Conservation (phyloP, 23 tunicate species). For the Halocynthia roretzi region DNA sequence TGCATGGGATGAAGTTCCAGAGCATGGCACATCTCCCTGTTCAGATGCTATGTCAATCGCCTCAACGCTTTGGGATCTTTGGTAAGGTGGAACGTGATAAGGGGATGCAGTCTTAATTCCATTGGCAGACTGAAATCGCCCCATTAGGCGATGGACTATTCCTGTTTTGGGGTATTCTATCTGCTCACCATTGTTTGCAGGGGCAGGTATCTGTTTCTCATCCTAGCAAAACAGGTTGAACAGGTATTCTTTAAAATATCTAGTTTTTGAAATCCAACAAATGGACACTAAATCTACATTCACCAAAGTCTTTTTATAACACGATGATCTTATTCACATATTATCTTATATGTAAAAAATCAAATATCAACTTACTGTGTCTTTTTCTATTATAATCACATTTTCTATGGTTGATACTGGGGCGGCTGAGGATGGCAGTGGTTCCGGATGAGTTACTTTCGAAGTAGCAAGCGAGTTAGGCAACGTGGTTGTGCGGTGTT, state of each 20-base stretch:
- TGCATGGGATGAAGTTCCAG: background rate
- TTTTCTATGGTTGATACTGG: slow-evolving; percentile 30
- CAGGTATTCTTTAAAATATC: too few species aligned
- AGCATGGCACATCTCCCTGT: background rate
- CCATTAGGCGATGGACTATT: slow-evolving; percentile 16
- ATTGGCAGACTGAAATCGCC: slow-evolving; percentile 12
- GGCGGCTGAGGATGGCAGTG: slow-evolving; percentile 16
- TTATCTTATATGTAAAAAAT: too few species aligned
- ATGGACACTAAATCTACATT: background rate
- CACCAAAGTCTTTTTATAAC: too few species aligned
- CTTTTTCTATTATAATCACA: slow-evolving; percentile 58
- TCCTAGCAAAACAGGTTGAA: too few species aligned
- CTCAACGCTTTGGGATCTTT: slow-evolving; percentile 10
- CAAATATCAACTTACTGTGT: background rate
- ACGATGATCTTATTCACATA: too few species aligned
- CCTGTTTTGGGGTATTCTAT: slow-evolving; percentile 24
- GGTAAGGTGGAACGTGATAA: slow-evolving; percentile 3
- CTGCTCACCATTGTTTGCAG: too few species aligned
- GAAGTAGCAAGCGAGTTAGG: slow-evolving; percentile 4
- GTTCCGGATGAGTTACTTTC: slow-evolving; percentile 7
- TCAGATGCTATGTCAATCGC: background rate
- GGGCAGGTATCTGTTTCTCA: background rate
- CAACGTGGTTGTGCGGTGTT: slow-evolving; percentile 1
- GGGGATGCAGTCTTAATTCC: background rate
- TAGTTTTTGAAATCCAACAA: background rate